Evolutionary conservation across 2,888 invertebrate species (phyloP).

Genomic region (Metallyticus violacea): DNA sequence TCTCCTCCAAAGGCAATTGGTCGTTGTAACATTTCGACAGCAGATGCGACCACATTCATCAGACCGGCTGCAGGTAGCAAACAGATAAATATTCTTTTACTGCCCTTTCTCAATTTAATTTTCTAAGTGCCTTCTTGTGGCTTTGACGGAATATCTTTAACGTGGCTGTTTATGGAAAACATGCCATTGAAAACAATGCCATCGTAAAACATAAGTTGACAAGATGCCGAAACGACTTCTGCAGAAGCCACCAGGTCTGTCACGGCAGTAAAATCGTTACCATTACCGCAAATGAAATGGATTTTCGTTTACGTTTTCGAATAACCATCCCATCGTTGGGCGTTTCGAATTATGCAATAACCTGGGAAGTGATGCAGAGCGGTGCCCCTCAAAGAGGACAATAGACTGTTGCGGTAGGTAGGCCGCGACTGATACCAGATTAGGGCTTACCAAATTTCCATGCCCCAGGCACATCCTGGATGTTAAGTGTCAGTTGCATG

Average conservation of each 20-base stretch:
- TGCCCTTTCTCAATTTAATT: background rate
- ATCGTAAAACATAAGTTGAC: constrained; percentile 2
- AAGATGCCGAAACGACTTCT: background rate
- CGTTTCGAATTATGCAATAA: too few species aligned
- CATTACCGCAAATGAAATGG: background rate
- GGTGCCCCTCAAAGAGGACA: too few species aligned
- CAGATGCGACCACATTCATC: background rate
- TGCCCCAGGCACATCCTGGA: too few species aligned
- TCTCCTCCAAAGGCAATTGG: too few species aligned
- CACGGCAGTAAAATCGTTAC: background rate
- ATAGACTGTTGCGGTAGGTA: too few species aligned
- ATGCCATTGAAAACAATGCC: background rate
- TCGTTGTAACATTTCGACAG: too few species aligned
- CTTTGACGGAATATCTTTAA: background rate
- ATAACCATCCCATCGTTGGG: too few species aligned
- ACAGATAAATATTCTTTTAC: background rate
- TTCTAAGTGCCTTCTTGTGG: background rate
- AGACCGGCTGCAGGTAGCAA: background rate
- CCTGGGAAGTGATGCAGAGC: too few species aligned
- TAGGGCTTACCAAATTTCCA: too few species aligned
- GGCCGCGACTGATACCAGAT: too few species aligned
- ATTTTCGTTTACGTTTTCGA: too few species aligned
- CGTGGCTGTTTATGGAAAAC: background rate
- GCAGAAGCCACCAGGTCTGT: background rate
- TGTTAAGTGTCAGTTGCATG: too few species aligned